Conservation (phyloP, 30 jellyfish, hydroid and myxozoan genomes). For the Aurelia sp. region DNA sequence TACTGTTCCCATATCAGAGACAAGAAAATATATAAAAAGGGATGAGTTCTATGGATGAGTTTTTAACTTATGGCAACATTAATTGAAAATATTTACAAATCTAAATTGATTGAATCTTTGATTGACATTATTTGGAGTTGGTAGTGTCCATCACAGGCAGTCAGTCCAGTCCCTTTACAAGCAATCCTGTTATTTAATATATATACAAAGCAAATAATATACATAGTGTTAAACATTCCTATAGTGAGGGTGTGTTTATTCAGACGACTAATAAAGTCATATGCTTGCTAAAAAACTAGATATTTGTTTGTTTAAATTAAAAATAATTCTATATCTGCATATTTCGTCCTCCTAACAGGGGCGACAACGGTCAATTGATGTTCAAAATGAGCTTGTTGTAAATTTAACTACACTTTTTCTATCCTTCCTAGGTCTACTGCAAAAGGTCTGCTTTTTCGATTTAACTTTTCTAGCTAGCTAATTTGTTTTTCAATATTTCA, state of each 20-base stretch:
- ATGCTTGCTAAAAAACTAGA: slow-evolving; percentile 62
- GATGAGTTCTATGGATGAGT: no score
- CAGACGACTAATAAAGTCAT: no score
- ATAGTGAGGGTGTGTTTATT: slow-evolving; percentile 4
- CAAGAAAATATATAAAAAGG: no score
- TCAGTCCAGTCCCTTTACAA: slow-evolving; percentile 37
- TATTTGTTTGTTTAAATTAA: slow-evolving; percentile 47
- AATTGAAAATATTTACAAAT: not conserved
- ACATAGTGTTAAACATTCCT: slow-evolving; percentile 21
- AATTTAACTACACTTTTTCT: no score
- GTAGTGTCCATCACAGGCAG: slow-evolving; percentile 3
- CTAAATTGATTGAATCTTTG: slow-evolving; percentile 1
- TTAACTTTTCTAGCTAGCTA: no score
- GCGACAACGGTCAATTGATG: no score
- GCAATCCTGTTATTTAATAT: not conserved
- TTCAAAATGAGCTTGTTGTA: no score
- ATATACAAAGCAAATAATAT: slow-evolving; percentile 22
- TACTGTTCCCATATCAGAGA: no score
- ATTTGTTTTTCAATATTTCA: no score
- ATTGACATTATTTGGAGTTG: not conserved
- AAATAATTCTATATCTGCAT: slow-evolving; percentile 58
- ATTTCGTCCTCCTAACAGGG: slow-evolving; percentile 5
- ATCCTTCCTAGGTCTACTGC: no score
- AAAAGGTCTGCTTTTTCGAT: no score
- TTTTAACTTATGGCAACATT: no score